These are phyloP conservation scores for Pedionomus torquatus DNA, from an alignment of 2,113 vertebrate genomes.

Conservation along the genomic window DNA sequence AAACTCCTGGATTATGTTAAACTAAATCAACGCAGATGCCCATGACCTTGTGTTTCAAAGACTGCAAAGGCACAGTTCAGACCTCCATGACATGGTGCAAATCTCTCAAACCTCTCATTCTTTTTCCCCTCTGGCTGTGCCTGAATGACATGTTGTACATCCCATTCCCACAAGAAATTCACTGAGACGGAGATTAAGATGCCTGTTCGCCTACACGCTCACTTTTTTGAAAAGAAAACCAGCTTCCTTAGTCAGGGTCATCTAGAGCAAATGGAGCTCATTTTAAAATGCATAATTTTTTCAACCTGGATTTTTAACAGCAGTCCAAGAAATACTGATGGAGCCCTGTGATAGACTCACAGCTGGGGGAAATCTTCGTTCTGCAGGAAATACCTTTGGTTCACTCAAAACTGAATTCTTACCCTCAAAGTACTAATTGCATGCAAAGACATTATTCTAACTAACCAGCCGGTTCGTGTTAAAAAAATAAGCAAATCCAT, in stretches of 20 bases:
- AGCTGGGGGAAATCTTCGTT: neutral
- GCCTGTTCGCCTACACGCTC: neutral
- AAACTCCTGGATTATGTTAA: slow-evolving; percentile 61
- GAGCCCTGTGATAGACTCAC: neutral
- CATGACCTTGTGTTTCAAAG: slow-evolving; percentile 47
- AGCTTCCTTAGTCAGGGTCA: neutral
- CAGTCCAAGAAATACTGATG: neutral
- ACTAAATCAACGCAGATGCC: slow-evolving; percentile 39
- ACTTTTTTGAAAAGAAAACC: neutral
- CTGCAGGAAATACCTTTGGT: slow-evolving; percentile 30
- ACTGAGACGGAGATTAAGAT: neutral
- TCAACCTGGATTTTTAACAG: neutral
- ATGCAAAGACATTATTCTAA: neutral
- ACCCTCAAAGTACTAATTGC: slow-evolving; percentile 5
- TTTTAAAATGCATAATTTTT: neutral
- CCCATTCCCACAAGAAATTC: neutral
- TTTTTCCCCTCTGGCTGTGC: neutral
- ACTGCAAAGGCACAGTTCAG: slow-evolving; percentile 17
- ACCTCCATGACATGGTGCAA: neutral
- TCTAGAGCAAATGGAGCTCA: neutral
- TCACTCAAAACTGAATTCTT: slow-evolving; percentile 17
- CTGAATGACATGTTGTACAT: neutral
- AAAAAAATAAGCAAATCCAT: slow-evolving; percentile 12
- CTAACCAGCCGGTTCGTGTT: slow-evolving; percentile 10
- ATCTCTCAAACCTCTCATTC: neutral